Percentiles rank a stretch among this genome's conserved stretches.
These are phyloP conservation scores for Pterocles gutturalis DNA, from an alignment of 2,113 vertebrate species.

Conservation along the genomic window DNA sequence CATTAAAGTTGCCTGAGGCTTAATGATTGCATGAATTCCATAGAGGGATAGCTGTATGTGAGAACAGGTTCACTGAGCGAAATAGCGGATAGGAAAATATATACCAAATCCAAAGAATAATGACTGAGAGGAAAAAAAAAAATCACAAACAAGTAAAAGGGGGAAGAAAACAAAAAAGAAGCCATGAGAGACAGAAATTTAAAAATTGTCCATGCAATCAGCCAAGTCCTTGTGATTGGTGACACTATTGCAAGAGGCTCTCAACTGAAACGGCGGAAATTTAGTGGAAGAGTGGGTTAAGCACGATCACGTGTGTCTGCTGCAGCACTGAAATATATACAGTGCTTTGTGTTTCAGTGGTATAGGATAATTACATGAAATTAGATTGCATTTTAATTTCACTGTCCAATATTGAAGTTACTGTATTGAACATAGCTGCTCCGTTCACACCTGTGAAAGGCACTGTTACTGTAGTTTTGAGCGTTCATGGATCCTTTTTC, in stretches of 20 bases:
- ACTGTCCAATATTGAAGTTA: neutral
- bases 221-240: neutral
- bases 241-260: neutral
- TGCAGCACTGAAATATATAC: neutral
- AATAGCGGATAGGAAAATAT: neutral
- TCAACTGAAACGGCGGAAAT: neutral
- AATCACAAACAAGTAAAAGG: too few species aligned
- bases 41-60: neutral
- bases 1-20: neutral
- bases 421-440: neutral
- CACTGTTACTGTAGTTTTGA: neutral
- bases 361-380: neutral
- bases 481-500: neutral
- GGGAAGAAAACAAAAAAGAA: neutral
- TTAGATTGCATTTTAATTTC: neutral
- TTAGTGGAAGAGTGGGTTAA: neutral
- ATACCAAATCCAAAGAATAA: neutral
- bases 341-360: neutral
- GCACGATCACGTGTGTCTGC: neutral
- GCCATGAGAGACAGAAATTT: neutral
- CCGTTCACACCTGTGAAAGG: neutral
- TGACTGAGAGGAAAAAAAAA: neutral
- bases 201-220: neutral
- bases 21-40: neutral
- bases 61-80: neutral